Conservation (phyloP, 2,113 vertebrate genomes). For the Chaetodon auriga region DNA sequence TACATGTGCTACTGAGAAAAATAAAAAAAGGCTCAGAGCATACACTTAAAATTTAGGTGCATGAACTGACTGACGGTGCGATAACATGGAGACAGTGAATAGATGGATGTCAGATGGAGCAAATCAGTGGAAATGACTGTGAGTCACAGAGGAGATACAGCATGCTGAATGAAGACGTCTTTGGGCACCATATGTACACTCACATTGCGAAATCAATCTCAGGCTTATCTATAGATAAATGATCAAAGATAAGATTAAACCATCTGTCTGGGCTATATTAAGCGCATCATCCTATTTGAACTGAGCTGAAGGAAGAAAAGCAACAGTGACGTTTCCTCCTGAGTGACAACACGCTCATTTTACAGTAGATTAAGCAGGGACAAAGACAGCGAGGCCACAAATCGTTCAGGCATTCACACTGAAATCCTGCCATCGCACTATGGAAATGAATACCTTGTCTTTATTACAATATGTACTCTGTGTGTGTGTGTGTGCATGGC, state of each 20-base stretch:
- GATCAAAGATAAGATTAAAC: slow-evolving; percentile 4
- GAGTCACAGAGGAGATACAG: background rate
- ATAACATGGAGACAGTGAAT: slow-evolving; percentile 4
- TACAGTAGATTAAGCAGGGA: slow-evolving; percentile 9
- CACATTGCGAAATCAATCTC: slow-evolving; percentile 1
- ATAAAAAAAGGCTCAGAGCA: slow-evolving; percentile 7
- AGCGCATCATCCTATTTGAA: slow-evolving; percentile 5
- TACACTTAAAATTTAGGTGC: slow-evolving; percentile 21
- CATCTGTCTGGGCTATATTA: background rate
- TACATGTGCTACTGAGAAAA: slow-evolving; percentile 17
- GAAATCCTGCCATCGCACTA: slow-evolving; percentile 9
- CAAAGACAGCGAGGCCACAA: slow-evolving; percentile 17
- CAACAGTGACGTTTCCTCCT: background rate
- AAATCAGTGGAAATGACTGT: background rate
- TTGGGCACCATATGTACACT: background rate
- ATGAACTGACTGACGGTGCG: background rate
- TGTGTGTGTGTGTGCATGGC: background rate
- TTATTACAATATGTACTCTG: background rate
- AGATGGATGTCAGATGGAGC: background rate
- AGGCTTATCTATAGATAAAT: background rate
- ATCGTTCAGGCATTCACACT: background rate
- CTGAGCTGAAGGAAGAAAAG: background rate
- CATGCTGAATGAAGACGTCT: background rate
- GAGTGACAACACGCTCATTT: slow-evolving; percentile 13
- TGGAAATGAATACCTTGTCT: background rate